A percentile compares a stretch with the other conserved stretches of the same genome.
Evolutionary conservation across 1,140 invertebrate genomes (phyloP).

Genomic region (Diprion similis): DNA sequence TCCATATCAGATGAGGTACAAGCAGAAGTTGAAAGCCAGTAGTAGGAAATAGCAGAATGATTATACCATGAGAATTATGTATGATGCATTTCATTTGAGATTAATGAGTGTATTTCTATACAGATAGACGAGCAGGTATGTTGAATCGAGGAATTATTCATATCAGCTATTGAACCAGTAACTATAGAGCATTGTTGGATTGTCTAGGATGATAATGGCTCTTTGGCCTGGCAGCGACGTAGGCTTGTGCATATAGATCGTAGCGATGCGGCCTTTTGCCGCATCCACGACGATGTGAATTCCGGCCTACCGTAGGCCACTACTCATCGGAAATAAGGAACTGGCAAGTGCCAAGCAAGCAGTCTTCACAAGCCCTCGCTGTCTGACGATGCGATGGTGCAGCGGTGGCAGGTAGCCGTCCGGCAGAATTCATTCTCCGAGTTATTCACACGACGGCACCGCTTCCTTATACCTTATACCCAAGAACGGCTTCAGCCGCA

Average conservation of each 20-base stretch:
- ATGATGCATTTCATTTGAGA: too few relatives aligned
- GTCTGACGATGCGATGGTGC: too few relatives aligned
- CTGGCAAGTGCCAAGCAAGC: background rate
- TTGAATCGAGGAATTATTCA: background rate
- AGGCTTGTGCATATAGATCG: background rate
- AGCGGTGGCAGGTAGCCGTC: too few relatives aligned
- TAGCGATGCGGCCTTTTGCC: background rate
- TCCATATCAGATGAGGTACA: too few relatives aligned
- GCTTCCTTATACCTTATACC: too few relatives aligned
- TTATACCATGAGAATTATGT: too few relatives aligned
- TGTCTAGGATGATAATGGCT: background rate
- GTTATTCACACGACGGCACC: too few relatives aligned
- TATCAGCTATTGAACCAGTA: background rate
- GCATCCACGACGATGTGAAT: slow-evolving; percentile 3
- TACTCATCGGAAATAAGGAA: background rate
- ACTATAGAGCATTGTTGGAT: background rate
- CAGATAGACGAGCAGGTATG: background rate
- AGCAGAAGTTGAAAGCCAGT: too few relatives aligned
- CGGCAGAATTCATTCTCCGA: too few relatives aligned
- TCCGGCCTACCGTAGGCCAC: background rate
- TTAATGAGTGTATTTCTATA: background rate
- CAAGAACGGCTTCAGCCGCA: too few relatives aligned
- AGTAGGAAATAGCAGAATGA: too few relatives aligned
- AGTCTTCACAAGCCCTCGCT: too few relatives aligned
- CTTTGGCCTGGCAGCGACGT: background rate